Evolutionary conservation across 2,113 vertebrate genomes (phyloP), one percentile per base, ranked within the genome.

Genomic region (Melanotaenia duboulayi): DNA sequence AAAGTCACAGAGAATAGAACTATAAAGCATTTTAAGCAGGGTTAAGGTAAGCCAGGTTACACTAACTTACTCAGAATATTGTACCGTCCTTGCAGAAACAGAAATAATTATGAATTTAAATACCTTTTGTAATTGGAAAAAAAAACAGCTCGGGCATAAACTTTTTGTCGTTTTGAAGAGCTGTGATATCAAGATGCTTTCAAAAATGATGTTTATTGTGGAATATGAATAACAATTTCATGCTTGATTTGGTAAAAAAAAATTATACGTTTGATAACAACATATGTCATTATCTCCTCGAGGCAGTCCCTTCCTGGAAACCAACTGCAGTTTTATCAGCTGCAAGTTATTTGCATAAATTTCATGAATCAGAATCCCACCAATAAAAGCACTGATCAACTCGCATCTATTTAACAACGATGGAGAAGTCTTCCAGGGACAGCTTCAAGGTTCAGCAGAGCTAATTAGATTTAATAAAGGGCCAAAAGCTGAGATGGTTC

Each of bases 381-480:
- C 71, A 74, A 68, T 76, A 84, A 78, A 84, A 80, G 51, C 57
- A 80, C 54, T 76, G 71, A 86, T 83, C 69, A 83, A 59, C 70
- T 61, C 68, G 62, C 52, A 66, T 62, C 57, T 22, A 16, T 76
- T 83, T 87, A 65, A 85, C 63, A 83, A 70, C 82, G 70, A 82
- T 78, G 74, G 80, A 52, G 65, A 65, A 71, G 58, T 81, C 81
- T 82, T 59, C 71, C 49, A 50, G 78, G 78, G 67, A 76, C 73
- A 55, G 28, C 71, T 66, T 74, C 54, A 58, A 84, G 74, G 71
- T 78, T 83, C 74, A 62, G 37, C 77, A 72, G 49, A 81, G 74
- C 75, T 87, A 87, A 87, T 90, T 87, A 72, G 77, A 86, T 87
- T 82, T 80, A 82, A 82, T 81, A 79, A 81, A 80, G 62, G 64